These are phyloP conservation scores for Dallia pectoralis DNA, from an alignment of 2,797 vertebrate genomes.

Conservation along the genomic window DNA sequence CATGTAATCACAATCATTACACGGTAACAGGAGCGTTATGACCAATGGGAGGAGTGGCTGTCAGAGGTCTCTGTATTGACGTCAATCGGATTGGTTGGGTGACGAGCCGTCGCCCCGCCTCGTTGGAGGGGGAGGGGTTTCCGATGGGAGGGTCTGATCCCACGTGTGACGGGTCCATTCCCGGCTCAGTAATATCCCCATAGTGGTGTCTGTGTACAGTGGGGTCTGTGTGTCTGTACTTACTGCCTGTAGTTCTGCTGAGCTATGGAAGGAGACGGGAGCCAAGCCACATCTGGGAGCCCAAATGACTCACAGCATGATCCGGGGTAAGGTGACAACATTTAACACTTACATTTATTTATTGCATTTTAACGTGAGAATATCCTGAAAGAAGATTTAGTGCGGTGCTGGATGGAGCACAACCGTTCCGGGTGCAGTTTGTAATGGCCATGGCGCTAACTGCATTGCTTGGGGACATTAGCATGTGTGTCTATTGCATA, in stretches of 20 bases:
- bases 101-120: slow-evolving; percentile 78
- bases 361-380: slow-evolving; percentile 55
- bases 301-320: slow-evolving; percentile 94
- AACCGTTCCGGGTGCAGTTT: slow-evolving; percentile 67
- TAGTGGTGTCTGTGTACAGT: slow-evolving; percentile 76
- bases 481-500: slow-evolving; percentile 63
- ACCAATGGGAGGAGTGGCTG: slow-evolving; percentile 74
- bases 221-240: slow-evolving; percentile 75
- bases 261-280: slow-evolving; percentile 96
- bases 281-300: slow-evolving; percentile 92
- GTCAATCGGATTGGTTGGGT: slow-evolving; percentile 83
- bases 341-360: slow-evolving; percentile 30
- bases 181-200: slow-evolving; percentile 89
- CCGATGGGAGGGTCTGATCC: slow-evolving; percentile 80
- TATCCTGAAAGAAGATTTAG: slow-evolving; percentile 67
- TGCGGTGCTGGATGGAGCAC: slow-evolving; percentile 67
- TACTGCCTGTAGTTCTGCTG: slow-evolving; percentile 76
- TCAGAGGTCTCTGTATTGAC: slow-evolving; percentile 70
- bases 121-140: slow-evolving; percentile 68
- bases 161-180: slow-evolving; percentile 96
- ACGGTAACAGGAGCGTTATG: slow-evolving; percentile 57
- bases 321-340: slow-evolving; percentile 86
- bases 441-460: slow-evolving; percentile 51
- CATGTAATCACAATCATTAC: not conserved
- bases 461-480: slow-evolving; percentile 58